A percentile compares a stretch with the other conserved stretches of the same genome.
These are phyloP conservation scores for Busseola fusca DNA, from an alignment of 2,888 invertebrate species.

Conservation along the genomic window DNA sequence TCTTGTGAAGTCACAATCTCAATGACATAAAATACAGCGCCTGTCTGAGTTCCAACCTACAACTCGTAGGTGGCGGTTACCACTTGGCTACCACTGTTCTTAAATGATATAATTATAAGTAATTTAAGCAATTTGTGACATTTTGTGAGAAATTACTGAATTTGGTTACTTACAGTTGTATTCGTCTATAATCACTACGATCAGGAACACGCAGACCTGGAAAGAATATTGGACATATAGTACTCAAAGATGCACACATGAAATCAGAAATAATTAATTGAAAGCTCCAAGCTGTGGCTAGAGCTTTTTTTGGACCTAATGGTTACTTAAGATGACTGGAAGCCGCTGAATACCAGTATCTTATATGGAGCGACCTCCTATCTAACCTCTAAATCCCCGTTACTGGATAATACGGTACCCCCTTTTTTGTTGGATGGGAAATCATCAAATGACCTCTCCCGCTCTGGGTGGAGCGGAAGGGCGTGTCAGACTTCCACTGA, in stretches of 20 bases:
- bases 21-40: neutral
- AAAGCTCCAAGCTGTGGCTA: neutral
- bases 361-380: too few species aligned
- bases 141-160: neutral
- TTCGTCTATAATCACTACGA: constrained; percentile 18
- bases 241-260: neutral
- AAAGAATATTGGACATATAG: neutral
- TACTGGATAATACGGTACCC: too few species aligned
- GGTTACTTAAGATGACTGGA: neutral
- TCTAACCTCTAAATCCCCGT: too few species aligned
- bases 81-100: too few species aligned
- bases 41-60: too few species aligned
- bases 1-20: neutral
- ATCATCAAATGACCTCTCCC: too few species aligned
- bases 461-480: too few species aligned
- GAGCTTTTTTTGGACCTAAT: too few species aligned
- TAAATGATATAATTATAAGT: neutral
- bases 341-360: too few species aligned
- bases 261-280: neutral
- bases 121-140: neutral
- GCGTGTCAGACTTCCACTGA: too few species aligned
- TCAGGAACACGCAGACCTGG: constrained; percentile 20
- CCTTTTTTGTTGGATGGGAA: too few species aligned
- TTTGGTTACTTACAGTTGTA: constrained; percentile 21
- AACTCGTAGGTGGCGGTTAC: too few species aligned